phyloP scores from a whole-genome alignment of 2,888 invertebrate species.

The Acrocera orbiculus region DNA sequence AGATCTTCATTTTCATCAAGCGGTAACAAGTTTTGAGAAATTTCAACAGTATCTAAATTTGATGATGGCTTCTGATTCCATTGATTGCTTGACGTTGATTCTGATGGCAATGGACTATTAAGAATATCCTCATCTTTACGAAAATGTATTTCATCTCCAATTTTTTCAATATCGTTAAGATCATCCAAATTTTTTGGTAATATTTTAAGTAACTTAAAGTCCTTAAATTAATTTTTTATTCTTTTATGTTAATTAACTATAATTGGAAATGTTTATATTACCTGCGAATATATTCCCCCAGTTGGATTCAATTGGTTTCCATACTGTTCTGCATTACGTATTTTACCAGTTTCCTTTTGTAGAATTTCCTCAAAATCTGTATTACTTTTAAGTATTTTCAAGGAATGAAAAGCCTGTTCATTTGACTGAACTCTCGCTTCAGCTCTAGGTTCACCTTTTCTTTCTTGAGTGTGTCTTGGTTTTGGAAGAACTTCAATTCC shows the following conservation, averaged over 20 bases:
- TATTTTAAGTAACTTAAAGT: slow-evolving; percentile 18
- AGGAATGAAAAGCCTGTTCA: slow-evolving; percentile 15
- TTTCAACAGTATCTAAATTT: too few relatives aligned
- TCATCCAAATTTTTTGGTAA: slow-evolving; percentile 16
- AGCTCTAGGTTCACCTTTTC: slow-evolving; percentile 14
- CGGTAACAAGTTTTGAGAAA: not conserved
- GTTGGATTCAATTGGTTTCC: too few relatives aligned
- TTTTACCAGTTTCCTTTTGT: too few relatives aligned
- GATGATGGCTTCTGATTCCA: not conserved
- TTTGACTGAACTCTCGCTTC: slow-evolving; percentile 15
- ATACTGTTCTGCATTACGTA: too few relatives aligned
- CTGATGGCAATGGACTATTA: slow-evolving; percentile 1
- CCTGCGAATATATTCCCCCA: slow-evolving; percentile 18
- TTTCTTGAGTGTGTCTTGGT: slow-evolving; percentile 3
- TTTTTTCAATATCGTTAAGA: slow-evolving; percentile 15
- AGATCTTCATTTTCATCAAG: not conserved
- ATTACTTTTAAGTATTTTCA: slow-evolving; percentile 16
- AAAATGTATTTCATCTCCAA: slow-evolving; percentile 17
- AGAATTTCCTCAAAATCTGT: not conserved
- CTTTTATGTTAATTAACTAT: not conserved
- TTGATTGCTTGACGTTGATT: not conserved
- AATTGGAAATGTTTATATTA: slow-evolving; percentile 6
- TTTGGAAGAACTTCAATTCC: slow-evolving; percentile 30
- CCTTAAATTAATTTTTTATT: slow-evolving; percentile 11
- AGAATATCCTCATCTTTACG: slow-evolving; percentile 13